Evolutionary conservation across 2,797 vertebrate species (phyloP).

Genomic region (Scarus forsteni): DNA sequence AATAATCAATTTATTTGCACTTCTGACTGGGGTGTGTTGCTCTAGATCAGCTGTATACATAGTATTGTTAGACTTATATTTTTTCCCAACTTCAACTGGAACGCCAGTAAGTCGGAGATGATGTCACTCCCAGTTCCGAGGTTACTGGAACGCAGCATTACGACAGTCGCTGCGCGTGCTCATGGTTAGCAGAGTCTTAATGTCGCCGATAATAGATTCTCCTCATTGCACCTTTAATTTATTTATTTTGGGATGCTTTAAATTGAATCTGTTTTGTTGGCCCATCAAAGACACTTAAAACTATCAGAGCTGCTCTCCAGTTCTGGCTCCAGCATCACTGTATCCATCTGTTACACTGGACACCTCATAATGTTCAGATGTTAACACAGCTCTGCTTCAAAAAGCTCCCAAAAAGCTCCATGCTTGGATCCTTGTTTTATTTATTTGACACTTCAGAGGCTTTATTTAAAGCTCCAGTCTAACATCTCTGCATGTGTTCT

Average conservation of each 20-base stretch:
- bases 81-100: too few relatives aligned
- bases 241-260: not conserved
- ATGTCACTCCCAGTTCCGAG: too few relatives aligned
- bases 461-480: slow-evolving; percentile 33
- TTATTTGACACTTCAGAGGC: slow-evolving; percentile 43
- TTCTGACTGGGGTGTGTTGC: too few relatives aligned
- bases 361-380: slow-evolving; percentile 20
- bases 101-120: too few relatives aligned
- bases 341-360: slow-evolving; percentile 18
- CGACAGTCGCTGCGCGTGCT: too few relatives aligned
- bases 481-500: slow-evolving; percentile 24
- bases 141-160: too few relatives aligned
- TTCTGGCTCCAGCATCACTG: slow-evolving; percentile 14
- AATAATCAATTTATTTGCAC: too few relatives aligned
- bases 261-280: not conserved
- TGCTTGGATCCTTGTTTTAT: slow-evolving; percentile 36
- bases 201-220: too few relatives aligned
- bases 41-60: too few relatives aligned
- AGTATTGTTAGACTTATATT: too few relatives aligned
- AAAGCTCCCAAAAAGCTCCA: slow-evolving; percentile 27
- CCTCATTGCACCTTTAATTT: too few relatives aligned
- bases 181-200: too few relatives aligned
- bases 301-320: slow-evolving; percentile 4
- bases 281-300: slow-evolving; percentile 16
- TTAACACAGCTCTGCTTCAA: slow-evolving; percentile 33